Conservation (phyloP, 2,113 vertebrate genomes). For the Ondatra zibethicus region DNA sequence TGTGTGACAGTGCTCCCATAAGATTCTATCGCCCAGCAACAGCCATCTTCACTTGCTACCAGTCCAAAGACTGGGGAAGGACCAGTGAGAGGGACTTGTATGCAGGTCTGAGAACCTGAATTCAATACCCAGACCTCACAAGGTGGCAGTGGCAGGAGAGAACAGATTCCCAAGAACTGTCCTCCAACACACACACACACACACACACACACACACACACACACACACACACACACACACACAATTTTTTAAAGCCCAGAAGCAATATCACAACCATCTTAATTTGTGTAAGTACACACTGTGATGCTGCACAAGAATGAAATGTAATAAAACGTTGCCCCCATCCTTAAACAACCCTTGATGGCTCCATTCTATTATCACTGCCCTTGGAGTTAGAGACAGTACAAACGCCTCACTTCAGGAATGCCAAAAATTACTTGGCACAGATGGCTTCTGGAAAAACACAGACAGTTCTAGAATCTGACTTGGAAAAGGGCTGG, state of each 20-base stretch:
- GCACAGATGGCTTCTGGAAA: not conserved
- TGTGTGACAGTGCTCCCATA: too few species aligned
- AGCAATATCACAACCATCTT: not conserved
- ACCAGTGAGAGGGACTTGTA: not conserved
- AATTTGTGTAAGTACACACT: not conserved
- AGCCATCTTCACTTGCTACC: not conserved
- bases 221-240: not conserved
- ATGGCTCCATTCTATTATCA: rapidly evolving
- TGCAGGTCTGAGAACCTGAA: not conserved
- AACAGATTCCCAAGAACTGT: not conserved
- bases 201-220: not conserved
- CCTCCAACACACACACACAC: not conserved
- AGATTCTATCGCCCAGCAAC: not conserved
- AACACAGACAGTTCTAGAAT: conserved; percentile 25
- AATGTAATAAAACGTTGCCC: not conserved
- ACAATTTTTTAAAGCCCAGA: not conserved
- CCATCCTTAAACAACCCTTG: not conserved
- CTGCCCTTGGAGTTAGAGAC: not conserved
- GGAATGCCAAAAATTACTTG: not conserved
- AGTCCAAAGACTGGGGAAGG: not conserved
- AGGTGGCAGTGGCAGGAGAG: not conserved
- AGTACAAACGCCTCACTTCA: not conserved
- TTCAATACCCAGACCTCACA: not conserved
- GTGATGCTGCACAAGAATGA: too few species aligned
- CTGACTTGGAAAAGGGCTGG: not conserved